Evolutionary conservation across 2,113 vertebrate genomes (phyloP), one percentile per base, ranked within the genome.

Genomic region (Alligator sinensis): DNA sequence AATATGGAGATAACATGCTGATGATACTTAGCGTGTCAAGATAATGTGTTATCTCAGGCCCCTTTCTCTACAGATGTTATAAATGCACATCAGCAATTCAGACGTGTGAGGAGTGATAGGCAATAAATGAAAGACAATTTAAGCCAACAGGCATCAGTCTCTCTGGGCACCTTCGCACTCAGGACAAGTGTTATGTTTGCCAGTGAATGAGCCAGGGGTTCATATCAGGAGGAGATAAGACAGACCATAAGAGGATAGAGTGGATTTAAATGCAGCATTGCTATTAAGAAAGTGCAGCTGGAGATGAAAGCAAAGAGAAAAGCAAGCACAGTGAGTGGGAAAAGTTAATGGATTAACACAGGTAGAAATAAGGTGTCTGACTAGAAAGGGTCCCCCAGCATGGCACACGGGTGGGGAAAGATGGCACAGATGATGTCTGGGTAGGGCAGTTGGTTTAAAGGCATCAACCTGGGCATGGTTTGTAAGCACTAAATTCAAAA

Each of bases 231-330:
- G 72, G 24, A 91, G 34, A 59, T 64, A 82, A 70, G 77, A 59
- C 18, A 64, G 28, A 66, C 21, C 57, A 57, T 85, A 86, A 86
- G 79, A 86, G 38, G 19, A 4, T 25, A 78, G 38, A 14, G 30
- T 68, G 60, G 77, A 86, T 92, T 94, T 96, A 87, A 94, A 94
- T 54, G 30, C 82, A 86, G 55, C 13, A 17, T 55, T 89, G 61
- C 81, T 0, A 1, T 70, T 83, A 28, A 74, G 38, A 9, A 60
- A 75, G 28, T 17, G 27, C 28, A 87, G 77, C 79, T 0, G 0
- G 72, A 0, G 0, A 79, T 61, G 72, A 90, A 88, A 93, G 76
- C 77, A 90, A 25, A 63, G 55, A 84, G 55, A 81, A 89, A 84
- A 16, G 17, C 61, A 87, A 89, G 70, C 83, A 27, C 10, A 9